Base-by-base conservation (phyloP, 1,140 invertebrate species). In the Halyomorpha halys region DNA sequence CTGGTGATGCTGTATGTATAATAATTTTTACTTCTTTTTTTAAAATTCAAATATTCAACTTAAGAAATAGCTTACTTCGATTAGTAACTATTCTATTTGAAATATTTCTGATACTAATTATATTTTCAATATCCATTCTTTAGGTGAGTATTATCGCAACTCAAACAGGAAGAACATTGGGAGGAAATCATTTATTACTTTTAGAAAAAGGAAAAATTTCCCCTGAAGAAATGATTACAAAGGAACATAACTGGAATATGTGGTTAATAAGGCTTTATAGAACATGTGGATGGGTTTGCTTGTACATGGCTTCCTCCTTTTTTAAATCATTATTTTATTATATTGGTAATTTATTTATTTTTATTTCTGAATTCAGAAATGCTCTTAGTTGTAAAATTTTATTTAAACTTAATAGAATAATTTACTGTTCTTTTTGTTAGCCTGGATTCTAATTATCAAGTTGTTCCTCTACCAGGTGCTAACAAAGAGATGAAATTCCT, bases 1-100 rank as follows among this genome's bases (percentile, higher is more conserved):
- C 83, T 69, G 86, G 85, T 67, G 87, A 90, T 71, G 75, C 82
- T 71, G 86, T 87, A 73, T 81, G 81, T 68, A 79, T 39, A 13
- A 1, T 23, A 25, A 21, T 11, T 25, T n/a, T 21, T 59, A 3
- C 27, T 27, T 5, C 1, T 18, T 6, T 39, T 39, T 61, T 61
- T 23, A 44, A 44, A 15, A 23, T 15, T 19, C 5, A 4, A 3
- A n/a, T 39, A 16, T 1, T 39, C 5, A 53, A 53, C 3, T 53
- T 53, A 4, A 4, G 5, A 49, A n/a, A 49, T 49, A 18, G 11
- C 11, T 4, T 53, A 8, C 8, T 53, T n/a, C 49, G 1, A 53
- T n/a, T n/a, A 53, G 6, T 53, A 6, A 53, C 5, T 53, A 8
- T 16, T 6, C 49, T 53, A 21, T 6, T 53, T 53, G 16, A 53